Evolutionary conservation across 2,888 invertebrate genomes (phyloP), one percentile per base, ranked within the genome.

Genomic region (Trichopoda pennipes): DNA sequence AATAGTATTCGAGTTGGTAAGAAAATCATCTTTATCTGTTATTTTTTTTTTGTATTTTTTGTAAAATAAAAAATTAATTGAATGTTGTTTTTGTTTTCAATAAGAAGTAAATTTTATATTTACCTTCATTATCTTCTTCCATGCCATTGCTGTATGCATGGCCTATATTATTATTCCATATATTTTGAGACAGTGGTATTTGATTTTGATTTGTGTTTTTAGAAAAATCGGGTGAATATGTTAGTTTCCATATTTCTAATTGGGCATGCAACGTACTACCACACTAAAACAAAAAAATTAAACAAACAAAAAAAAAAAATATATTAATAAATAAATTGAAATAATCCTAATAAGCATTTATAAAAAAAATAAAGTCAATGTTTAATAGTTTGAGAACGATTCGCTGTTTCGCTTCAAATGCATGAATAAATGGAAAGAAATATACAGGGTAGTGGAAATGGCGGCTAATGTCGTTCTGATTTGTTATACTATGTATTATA

Each of bases 201-300:
- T 69, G 66, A 61, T 58, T 69, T 16, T 55, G 84, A 85, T 63
- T 81, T 19, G 38, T 44, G 87, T 87, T 66, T 60, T 68, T 80
- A 0, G 16, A 55, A 90, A 90, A 92, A 90, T 93, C 73, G 0
- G 79, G 79, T 84, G 93, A 93, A 85, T 94, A 92, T 10, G 96
- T 96, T 80, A 95, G 95, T 91, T 96, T 96, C 97, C 97, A 98
- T 86, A 98, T 96, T 91, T 97, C 97, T 88, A 98, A 92, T 89
- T 97, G 96, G 32, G 97, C 97, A 91, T 95, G 95, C 84, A 98
- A 91, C 86, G 95, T 95, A 89, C 95, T 95, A 61, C 97, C 97
- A 88, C 95, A 94, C 96, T 96, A 8, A 42, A 60, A 66, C 2
- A 12, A n/a, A n/a, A n/a, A n/a, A 28, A 28, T 28, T 28, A 28